A percentile compares a stretch with the other conserved stretches of the same genome.
Conservation (phyloP, 2,888 invertebrate genomes). For the Cheilosia soror region DNA sequence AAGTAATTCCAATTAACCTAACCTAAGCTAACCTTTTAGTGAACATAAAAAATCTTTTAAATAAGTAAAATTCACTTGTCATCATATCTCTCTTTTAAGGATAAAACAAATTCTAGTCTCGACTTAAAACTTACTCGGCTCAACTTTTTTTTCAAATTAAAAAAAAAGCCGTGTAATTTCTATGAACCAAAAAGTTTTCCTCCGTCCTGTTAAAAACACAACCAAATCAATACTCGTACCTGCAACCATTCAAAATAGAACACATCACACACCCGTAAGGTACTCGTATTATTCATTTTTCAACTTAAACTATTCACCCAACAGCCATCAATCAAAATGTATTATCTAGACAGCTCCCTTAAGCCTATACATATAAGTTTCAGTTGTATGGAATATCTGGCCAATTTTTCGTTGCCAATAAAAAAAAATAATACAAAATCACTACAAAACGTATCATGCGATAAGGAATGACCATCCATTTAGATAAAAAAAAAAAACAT, state of each 20-base stretch:
- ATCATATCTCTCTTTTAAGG: too few relatives aligned
- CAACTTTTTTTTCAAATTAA: too few relatives aligned
- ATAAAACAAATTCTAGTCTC: too few relatives aligned
- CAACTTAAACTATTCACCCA: slow-evolving; percentile 48
- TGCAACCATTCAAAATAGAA: slow-evolving; percentile 22
- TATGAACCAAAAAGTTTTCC: background rate
- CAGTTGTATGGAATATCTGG: slow-evolving; percentile 31
- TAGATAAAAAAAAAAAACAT: slow-evolving; percentile 25
- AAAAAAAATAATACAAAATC: slow-evolving; percentile 22
- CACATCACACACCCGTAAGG: slow-evolving; percentile 19
- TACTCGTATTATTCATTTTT: slow-evolving; percentile 10
- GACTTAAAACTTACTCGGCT: too few relatives aligned
- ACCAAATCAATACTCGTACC: slow-evolving; percentile 51
- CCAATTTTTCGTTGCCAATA: slow-evolving; percentile 22
- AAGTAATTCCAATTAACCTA: too few relatives aligned
- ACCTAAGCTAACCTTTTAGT: too few relatives aligned
- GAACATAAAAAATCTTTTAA: too few relatives aligned
- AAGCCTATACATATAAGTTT: slow-evolving; percentile 18
- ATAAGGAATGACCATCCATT: slow-evolving; percentile 60
- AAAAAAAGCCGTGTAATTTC: background rate
- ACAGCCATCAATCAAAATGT: slow-evolving; percentile 67
- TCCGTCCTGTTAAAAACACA: background rate
- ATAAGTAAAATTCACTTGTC: too few relatives aligned
- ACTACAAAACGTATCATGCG: slow-evolving; percentile 28
- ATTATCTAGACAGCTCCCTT: slow-evolving; percentile 53